A percentile compares a stretch with the other conserved stretches of the same genome.
These are phyloP conservation scores for Myotis davidii DNA, from an alignment of 2,113 vertebrate species.

Conservation along the genomic window DNA sequence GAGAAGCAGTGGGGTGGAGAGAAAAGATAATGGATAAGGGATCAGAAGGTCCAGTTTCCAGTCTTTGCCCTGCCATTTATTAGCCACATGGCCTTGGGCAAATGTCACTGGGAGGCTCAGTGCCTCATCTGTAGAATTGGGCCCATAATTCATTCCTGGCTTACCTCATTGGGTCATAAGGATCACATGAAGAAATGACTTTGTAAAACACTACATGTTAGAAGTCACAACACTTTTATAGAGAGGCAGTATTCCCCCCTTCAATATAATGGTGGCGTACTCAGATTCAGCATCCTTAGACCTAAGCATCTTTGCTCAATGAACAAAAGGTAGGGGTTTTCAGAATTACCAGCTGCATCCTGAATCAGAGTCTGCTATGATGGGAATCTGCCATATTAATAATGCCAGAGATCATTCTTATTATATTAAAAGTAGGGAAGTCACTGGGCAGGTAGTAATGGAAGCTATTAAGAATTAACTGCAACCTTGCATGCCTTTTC, in stretches of 20 bases:
- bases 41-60: neutral
- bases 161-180: neutral
- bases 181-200: conserved; percentile 21
- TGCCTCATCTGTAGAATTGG: neutral
- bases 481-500: neutral
- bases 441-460: neutral
- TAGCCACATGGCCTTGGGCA: neutral
- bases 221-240: neutral
- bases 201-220: neutral
- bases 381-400: neutral
- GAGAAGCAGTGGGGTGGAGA: neutral
- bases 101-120: neutral
- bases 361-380: neutral
- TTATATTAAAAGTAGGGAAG: neutral
- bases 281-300: neutral
- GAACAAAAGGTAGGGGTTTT: neutral
- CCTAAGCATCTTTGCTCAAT: neutral
- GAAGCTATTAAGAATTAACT: neutral
- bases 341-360: neutral
- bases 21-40: neutral
- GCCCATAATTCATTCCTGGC: neutral
- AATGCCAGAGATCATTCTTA: neutral
- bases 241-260: neutral
- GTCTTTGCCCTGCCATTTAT: neutral
- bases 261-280: neutral